These are phyloP conservation scores for Eutolmus rufibarbis DNA, from an alignment of 2,888 invertebrate species.

Conservation along the genomic window DNA sequence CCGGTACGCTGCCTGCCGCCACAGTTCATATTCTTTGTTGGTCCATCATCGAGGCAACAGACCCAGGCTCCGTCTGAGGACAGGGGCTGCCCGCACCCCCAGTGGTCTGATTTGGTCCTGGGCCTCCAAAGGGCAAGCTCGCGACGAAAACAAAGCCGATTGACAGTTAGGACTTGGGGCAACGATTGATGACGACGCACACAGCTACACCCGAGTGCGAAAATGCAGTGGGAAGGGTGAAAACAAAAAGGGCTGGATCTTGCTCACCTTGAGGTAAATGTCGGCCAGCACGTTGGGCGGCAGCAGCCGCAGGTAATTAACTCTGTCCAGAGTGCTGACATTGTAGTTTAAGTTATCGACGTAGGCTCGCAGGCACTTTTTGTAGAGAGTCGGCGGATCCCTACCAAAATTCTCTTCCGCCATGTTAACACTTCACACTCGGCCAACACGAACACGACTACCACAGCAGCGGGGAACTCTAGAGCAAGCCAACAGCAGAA, in stretches of 20 bases:
- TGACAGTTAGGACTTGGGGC: constrained; percentile 11
- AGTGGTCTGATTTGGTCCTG: background rate
- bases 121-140: background rate
- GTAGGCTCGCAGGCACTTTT: constrained; percentile 55
- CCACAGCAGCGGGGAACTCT: background rate
- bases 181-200: background rate
- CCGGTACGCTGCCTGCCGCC: background rate
- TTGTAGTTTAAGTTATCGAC: constrained; percentile 58
- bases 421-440: constrained; percentile 47
- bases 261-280: constrained; percentile 60
- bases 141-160: background rate
- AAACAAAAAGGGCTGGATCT: background rate
- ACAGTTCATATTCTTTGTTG: background rate
- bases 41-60: background rate
- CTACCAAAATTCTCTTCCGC: constrained; percentile 51
- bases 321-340: constrained; percentile 56
- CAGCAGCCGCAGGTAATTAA: constrained; percentile 57
- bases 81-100: background rate
- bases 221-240: background rate
- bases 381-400: constrained; percentile 55
- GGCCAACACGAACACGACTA: background rate
- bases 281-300: constrained; percentile 60
- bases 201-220: background rate
- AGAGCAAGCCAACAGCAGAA: background rate
- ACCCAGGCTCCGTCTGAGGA: background rate